Evolutionary conservation across 2,888 invertebrate species (phyloP).

Genomic region (Caenorhabditis sp.): DNA sequence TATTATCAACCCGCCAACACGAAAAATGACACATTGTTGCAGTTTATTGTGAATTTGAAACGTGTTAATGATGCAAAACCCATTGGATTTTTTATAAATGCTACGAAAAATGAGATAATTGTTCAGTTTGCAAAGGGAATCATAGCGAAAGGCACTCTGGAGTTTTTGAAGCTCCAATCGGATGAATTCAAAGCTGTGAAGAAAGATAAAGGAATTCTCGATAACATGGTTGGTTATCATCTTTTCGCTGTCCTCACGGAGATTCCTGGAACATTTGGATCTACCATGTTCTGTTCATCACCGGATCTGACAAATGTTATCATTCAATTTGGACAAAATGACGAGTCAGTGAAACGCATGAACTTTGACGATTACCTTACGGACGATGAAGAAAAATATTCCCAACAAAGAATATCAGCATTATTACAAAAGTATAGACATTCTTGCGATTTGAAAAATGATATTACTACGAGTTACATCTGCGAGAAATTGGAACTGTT

Average conservation of each 20-base stretch:
- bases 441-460: neutral
- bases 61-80: neutral
- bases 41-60: neutral
- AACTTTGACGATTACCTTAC: no score
- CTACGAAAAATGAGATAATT: neutral
- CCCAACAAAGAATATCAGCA: neutral
- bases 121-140: neutral
- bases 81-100: neutral
- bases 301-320: conserved; percentile 28
- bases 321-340: conserved; percentile 12
- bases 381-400: neutral
- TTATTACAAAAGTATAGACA: neutral
- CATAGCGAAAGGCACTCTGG: conserved; percentile 19
- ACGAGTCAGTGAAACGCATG: no score
- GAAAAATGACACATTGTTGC: no score
- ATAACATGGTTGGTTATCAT: neutral
- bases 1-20: no score
- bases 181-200: conserved; percentile 11
- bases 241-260: conserved; percentile 1
- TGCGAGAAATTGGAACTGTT: no score
- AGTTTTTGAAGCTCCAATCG: conserved; percentile 21
- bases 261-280: conserved; percentile 19
- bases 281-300: conserved; percentile 12
- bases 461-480: no score
- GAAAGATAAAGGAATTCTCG: neutral